These are phyloP conservation scores for Bombus haemorrhoidalis DNA, from an alignment of 1,140 invertebrate species.

Conservation along the genomic window DNA sequence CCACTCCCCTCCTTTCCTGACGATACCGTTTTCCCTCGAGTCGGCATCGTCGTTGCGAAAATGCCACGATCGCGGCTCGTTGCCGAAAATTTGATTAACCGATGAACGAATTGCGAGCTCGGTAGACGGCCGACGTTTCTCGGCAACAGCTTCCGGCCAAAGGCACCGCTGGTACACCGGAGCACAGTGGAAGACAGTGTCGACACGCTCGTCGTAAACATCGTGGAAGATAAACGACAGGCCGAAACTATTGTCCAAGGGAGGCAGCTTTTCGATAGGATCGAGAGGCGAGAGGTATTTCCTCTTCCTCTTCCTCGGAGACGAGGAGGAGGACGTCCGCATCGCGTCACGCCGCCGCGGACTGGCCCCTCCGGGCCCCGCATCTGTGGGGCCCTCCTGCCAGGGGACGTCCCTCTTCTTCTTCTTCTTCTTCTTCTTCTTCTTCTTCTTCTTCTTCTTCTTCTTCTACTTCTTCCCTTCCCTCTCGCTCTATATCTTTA, in stretches of 20 bases:
- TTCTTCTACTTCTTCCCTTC: slow-evolving; percentile 22
- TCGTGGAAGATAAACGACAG: slow-evolving; percentile 9
- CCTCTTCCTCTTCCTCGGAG: slow-evolving; percentile 71
- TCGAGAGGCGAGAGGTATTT: slow-evolving; percentile 64
- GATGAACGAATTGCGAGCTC: too few relatives aligned
- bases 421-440: slow-evolving; percentile 27
- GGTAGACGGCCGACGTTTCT: too few relatives aligned
- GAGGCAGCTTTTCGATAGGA: slow-evolving; percentile 32
- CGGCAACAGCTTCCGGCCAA: background rate
- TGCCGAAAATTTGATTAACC: background rate
- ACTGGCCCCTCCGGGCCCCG: slow-evolving; percentile 77
- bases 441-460: slow-evolving; percentile 41
- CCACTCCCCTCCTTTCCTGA: background rate
- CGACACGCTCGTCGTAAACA: background rate
- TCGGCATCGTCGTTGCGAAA: background rate
- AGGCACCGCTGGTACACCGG: background rate
- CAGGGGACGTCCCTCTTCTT: slow-evolving; percentile 58
- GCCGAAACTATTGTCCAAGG: slow-evolving; percentile 16
- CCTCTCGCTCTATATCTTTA: background rate
- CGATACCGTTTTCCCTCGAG: too few relatives aligned
- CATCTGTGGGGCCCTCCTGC: slow-evolving; percentile 78
- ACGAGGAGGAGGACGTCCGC: slow-evolving; percentile 79
- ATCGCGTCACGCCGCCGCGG: slow-evolving; percentile 82
- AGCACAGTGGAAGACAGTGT: background rate
- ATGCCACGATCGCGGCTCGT: background rate